A percentile compares a stretch with the other conserved stretches of the same genome.
Evolutionary conservation across 1,140 invertebrate species (phyloP).

Genomic region (Hyphantria cunea): DNA sequence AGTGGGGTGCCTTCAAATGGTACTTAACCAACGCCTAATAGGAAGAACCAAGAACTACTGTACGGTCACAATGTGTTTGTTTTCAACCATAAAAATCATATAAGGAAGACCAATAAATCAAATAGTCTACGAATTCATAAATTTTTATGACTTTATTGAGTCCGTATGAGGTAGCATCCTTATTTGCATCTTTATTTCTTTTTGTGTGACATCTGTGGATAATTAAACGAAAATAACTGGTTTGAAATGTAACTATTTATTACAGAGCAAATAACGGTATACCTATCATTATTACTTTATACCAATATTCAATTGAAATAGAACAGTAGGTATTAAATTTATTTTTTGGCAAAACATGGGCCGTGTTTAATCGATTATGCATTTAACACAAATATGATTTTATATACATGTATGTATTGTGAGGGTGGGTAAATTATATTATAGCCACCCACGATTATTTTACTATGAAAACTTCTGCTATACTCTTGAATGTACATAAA

Average conservation of each 20-base stretch:
- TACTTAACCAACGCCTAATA: slow-evolving; percentile 10
- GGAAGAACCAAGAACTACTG: slow-evolving; percentile 14
- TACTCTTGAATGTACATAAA: no score
- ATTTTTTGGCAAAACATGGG: no score
- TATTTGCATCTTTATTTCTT: slow-evolving; percentile 27
- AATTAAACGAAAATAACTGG: slow-evolving; percentile 51
- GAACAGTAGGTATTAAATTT: no score
- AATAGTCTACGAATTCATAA: slow-evolving; percentile 25
- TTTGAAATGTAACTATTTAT: slow-evolving; percentile 11
- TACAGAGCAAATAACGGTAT: no score
- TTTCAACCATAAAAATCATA: slow-evolving; percentile 22
- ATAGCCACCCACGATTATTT: no score
- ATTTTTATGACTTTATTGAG: slow-evolving; percentile 30
- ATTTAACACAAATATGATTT: no score
- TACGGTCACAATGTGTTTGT: slow-evolving; percentile 14
- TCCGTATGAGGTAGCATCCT: slow-evolving; percentile 9
- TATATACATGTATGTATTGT: no score
- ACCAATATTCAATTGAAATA: no score
- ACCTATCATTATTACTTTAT: no score
- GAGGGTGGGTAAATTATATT: no score
- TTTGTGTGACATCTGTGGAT: slow-evolving; percentile 44
- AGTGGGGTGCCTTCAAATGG: slow-evolving; percentile 9
- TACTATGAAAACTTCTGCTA: no score
- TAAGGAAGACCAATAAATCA: slow-evolving; percentile 49
- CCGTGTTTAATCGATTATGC: no score